phyloP scores from a whole-genome alignment of 2,888 invertebrate genomes.

The Ornithoptera priamus region DNA sequence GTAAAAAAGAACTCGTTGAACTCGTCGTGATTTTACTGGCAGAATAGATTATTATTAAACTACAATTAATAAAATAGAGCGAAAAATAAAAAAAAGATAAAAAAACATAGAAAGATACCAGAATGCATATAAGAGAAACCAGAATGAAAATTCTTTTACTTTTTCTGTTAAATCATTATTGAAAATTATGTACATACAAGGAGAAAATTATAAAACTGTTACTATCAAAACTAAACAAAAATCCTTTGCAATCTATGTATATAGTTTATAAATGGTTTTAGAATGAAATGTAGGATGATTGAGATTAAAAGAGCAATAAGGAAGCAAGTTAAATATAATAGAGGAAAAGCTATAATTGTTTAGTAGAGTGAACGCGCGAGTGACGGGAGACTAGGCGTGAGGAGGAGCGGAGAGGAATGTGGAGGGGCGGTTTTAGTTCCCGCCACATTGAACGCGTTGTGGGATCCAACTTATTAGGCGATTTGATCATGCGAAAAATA shows the following conservation, averaged over 20 bases:
- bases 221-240: too few relatives aligned
- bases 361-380: slow-evolving; percentile 52
- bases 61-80: not conserved
- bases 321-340: slow-evolving; percentile 38
- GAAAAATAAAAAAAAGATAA: not conserved
- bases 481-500: slow-evolving; percentile 77
- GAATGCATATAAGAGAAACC: not conserved
- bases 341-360: slow-evolving; percentile 52
- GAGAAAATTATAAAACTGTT: too few relatives aligned
- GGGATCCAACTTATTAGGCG: slow-evolving; percentile 78
- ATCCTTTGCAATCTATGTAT: too few relatives aligned
- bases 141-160: too few relatives aligned
- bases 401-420: slow-evolving; percentile 32
- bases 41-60: not conserved
- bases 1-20: not conserved
- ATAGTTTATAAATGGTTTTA: too few relatives aligned
- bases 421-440: slow-evolving; percentile 57
- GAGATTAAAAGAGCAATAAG: slow-evolving; percentile 11
- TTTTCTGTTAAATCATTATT: too few relatives aligned
- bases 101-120: not conserved
- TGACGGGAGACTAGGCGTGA: slow-evolving; percentile 50
- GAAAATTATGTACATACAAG: too few relatives aligned
- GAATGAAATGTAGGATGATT: not conserved
- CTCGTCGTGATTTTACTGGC: too few relatives aligned
- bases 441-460: slow-evolving; percentile 74